A percentile compares a stretch with the other conserved stretches of the same genome.
These are phyloP conservation scores for Myxocyprinus asiaticus DNA, from an alignment of 2,113 vertebrate genomes.

Conservation along the genomic window DNA sequence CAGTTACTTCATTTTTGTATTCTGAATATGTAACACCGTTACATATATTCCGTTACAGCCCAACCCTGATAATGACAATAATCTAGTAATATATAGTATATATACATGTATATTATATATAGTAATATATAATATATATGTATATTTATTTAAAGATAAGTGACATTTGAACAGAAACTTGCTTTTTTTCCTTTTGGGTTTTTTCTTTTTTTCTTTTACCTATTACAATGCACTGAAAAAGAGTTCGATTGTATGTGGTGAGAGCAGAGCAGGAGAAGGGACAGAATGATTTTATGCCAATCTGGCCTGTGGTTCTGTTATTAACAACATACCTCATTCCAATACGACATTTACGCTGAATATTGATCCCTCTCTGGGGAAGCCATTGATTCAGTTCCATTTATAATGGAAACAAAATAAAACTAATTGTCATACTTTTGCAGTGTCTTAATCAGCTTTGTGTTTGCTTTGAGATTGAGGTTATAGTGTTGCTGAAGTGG, in stretches of 20 bases:
- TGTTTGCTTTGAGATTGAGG: background rate
- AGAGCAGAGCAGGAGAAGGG: background rate
- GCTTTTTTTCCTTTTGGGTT: background rate
- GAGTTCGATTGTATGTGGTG: background rate
- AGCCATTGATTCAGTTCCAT: background rate
- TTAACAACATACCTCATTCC: background rate
- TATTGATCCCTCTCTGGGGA: conserved; percentile 16
- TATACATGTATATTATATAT: too few relatives aligned
- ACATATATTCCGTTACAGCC: too few relatives aligned
- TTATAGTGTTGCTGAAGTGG: background rate
- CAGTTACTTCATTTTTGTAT: too few relatives aligned
- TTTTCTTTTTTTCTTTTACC: background rate
- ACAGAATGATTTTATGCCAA: conserved; percentile 1
- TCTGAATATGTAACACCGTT: too few relatives aligned
- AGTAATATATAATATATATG: too few relatives aligned
- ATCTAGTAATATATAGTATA: too few relatives aligned
- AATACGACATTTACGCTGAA: background rate
- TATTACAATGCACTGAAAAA: background rate
- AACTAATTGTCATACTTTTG: background rate
- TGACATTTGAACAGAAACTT: conserved; percentile 13
- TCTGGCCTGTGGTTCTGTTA: background rate
- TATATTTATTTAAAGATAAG: background rate
- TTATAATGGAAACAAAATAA: background rate
- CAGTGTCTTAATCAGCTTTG: background rate
- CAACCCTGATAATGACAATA: too few relatives aligned